Evolutionary conservation across 2,888 invertebrate species (phyloP), one percentile per base, ranked within the genome.

Genomic region (Drosophila nr. perissopoda): DNA sequence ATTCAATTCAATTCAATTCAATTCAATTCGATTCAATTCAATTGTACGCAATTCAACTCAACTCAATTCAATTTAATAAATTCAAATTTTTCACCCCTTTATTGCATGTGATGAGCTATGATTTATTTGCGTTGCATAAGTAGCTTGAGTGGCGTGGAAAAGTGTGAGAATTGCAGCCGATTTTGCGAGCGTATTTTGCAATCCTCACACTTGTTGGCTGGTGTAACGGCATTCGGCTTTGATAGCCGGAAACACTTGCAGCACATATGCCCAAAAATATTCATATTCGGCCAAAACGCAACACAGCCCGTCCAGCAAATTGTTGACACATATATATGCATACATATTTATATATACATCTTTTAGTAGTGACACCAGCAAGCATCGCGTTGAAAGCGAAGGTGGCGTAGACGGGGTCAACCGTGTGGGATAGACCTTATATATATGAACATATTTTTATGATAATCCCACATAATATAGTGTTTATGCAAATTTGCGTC

Each of bases 401-500:
- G 78, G 79, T 76, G 80, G 60, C 65, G 56, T n/a, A 56, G 65
- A 62, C 58, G 62, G 67, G 68, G 68, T 64, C 73, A 73, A 49
- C 63, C 60, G 57, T 64, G 68, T 65, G 69, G 63, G 36, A 45
- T 52, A 65, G 73, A 31, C 63, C 53, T 40, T 56, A 36, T 69
- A 67, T 52, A 33, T 36, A 27, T 27, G n/a, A 53, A 38, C 33
- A 45, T 64, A 67, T 75, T 74, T 57, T 60, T 77, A 80, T 86
- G 69, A 81, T 83, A 84, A 83, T 89, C 77, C 74, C 61, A 73
- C 63, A 84, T 85, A 75, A 83, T 89, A 67, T 71, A 64, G 40
- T 74, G 66, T 83, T 86, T 84, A 84, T 89, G 84, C 82, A 87
- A 89, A 89, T 84, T 64, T 38, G 27, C 34, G 49, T 57, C 54